These are phyloP conservation scores for Fabriciana adippe DNA, from an alignment of 2,888 invertebrate species.

Conservation along the genomic window DNA sequence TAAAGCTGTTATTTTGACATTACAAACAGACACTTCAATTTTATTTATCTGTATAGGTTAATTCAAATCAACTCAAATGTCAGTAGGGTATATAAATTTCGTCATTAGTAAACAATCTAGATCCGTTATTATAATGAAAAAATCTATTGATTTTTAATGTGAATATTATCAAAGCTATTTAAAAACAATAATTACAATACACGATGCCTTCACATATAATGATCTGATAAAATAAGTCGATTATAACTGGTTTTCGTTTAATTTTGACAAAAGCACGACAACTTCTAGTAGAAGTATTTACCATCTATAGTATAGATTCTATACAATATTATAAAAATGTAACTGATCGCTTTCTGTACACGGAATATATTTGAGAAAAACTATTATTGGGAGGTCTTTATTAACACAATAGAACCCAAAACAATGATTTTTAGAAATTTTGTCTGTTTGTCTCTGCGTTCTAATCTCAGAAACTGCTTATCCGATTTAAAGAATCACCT, in stretches of 20 bases:
- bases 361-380: too few relatives aligned
- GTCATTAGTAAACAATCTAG: slow-evolving; percentile 13
- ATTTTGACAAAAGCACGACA: slow-evolving; percentile 5
- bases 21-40: too few relatives aligned
- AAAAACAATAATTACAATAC: slow-evolving; percentile 7
- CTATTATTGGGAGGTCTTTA: too few relatives aligned
- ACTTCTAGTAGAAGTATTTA: not conserved
- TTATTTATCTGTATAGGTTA: too few relatives aligned
- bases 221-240: slow-evolving; percentile 12
- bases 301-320: too few relatives aligned
- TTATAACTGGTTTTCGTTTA: slow-evolving; percentile 9
- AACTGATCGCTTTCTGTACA: too few relatives aligned
- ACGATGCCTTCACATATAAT: not conserved
- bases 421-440: too few relatives aligned
- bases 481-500: too few relatives aligned
- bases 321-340: not conserved
- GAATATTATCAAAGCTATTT: slow-evolving; percentile 14
- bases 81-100: not conserved
- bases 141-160: slow-evolving; percentile 14
- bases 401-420: too few relatives aligned
- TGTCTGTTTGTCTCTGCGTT: too few relatives aligned
- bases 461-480: too few relatives aligned
- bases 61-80: not conserved
- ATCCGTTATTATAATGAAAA: slow-evolving; percentile 7
- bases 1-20: too few relatives aligned